These are phyloP conservation scores for Neodon shergylaensis DNA, from an alignment of 2,113 vertebrate species.

Conservation along the genomic window DNA sequence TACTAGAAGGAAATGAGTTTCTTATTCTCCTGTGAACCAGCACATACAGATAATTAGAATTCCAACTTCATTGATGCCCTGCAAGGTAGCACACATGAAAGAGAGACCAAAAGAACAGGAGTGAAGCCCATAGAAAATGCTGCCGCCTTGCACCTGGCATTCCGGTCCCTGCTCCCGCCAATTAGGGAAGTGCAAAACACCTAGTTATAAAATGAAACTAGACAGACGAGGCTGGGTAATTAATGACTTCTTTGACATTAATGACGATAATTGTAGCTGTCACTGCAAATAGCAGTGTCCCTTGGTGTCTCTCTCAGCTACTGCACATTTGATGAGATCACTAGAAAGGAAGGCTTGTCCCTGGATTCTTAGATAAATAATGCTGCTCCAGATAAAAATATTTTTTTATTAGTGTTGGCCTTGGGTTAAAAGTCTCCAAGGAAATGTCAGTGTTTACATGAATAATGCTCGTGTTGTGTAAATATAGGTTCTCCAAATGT, in stretches of 20 bases:
- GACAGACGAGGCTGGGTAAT: background rate
- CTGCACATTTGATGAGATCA: background rate
- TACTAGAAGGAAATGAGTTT: background rate
- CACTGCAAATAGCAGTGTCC: background rate
- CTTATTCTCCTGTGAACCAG: background rate
- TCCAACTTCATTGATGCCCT: background rate
- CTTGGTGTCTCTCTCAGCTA: background rate
- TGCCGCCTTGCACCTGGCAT: background rate
- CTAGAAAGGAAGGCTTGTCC: background rate
- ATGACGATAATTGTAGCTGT: background rate
- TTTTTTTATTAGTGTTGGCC: constrained; percentile 13
- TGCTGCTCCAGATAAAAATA: constrained; percentile 12
- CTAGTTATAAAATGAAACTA: background rate
- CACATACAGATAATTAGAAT: background rate
- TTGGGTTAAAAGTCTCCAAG: constrained; percentile 46
- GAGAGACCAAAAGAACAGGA: background rate
- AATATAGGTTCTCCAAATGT: constrained; percentile 13
- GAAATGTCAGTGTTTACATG: constrained; percentile 47
- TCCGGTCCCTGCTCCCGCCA: background rate
- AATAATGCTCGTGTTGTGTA: constrained; percentile 24
- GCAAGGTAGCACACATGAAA: background rate
- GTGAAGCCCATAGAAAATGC: background rate
- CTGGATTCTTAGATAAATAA: background rate
- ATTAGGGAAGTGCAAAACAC: background rate
- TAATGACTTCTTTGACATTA: background rate